phyloP scores from a whole-genome alignment of 2,113 vertebrate genomes.

The Alces alces region DNA sequence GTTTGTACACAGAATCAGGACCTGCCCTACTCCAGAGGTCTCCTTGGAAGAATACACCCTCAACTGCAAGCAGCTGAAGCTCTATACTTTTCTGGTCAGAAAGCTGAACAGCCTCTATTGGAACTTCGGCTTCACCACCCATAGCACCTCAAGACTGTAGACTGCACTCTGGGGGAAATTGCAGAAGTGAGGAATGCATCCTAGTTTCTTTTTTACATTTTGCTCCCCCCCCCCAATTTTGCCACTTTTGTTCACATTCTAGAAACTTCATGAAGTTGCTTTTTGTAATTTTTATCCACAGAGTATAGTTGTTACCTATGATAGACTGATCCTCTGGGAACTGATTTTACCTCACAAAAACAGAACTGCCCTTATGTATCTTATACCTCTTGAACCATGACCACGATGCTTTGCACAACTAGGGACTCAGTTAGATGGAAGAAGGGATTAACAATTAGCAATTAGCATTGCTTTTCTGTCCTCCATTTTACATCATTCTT shows the following conservation, averaged over 20 bases:
- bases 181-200: not conserved
- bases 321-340: not conserved
- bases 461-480: not conserved
- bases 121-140: rapidly evolving
- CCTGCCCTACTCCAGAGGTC: not conserved
- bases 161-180: not conserved
- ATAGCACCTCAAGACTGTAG: not conserved
- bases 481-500: not conserved
- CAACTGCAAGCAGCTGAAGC: not conserved
- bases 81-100: not conserved
- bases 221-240: not conserved
- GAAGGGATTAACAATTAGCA: not conserved
- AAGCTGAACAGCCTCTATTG: not conserved
- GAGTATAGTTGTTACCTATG: not conserved
- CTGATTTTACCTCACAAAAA: not conserved
- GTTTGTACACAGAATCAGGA: not conserved
- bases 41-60: not conserved
- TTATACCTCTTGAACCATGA: not conserved
- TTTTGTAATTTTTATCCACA: not conserved
- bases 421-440: not conserved
- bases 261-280: not conserved
- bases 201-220: not conserved
- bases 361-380: not conserved
- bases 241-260: not conserved
- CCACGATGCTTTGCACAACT: not conserved